A percentile compares a stretch with the other conserved stretches of the same genome.
Evolutionary conservation across 2,113 vertebrate genomes (phyloP).

Genomic region (Corythoichthys intestinalis): DNA sequence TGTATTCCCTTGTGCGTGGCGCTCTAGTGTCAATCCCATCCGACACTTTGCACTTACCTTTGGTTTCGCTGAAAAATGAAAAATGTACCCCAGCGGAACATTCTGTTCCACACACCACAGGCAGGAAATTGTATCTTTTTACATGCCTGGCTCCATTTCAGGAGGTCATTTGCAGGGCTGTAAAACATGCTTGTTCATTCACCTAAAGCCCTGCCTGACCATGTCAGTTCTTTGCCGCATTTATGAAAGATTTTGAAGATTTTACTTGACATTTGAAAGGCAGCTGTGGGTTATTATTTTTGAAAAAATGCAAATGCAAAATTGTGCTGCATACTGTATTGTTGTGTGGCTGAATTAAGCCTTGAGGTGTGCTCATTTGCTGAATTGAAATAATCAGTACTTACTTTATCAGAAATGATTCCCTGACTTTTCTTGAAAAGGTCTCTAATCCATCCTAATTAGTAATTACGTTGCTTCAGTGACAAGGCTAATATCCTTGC

Average conservation of each 20-base stretch:
- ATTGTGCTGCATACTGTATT: background rate
- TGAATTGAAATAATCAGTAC: constrained; percentile 30
- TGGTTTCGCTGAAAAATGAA: constrained; percentile 55
- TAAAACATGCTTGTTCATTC: constrained; percentile 34
- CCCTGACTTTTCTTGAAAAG: constrained; percentile 37
- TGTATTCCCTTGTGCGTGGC: constrained; percentile 39
- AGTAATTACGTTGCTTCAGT: constrained; percentile 37
- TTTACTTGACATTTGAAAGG: background rate
- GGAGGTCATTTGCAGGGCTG: constrained; percentile 18
- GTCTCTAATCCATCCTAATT: constrained; percentile 54
- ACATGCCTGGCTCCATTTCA: constrained; percentile 38
- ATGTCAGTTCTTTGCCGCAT: constrained; percentile 21
- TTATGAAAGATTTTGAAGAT: constrained; percentile 16
- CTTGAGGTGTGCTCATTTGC: constrained; percentile 17
- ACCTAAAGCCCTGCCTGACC: constrained; percentile 19
- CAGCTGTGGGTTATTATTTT: constrained; percentile 8
- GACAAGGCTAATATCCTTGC: constrained; percentile 22
- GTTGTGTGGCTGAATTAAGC: constrained; percentile 12
- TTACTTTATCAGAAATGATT: constrained; percentile 34
- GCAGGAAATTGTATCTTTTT: constrained; percentile 54
- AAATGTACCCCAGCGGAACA: constrained; percentile 50
- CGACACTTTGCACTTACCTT: constrained; percentile 45
- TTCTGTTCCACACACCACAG: constrained; percentile 46
- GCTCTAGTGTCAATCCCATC: constrained; percentile 53
- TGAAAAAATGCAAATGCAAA: background rate